Conservation (phyloP, 1,140 invertebrate genomes). For the Hycleus phaleratus region DNA sequence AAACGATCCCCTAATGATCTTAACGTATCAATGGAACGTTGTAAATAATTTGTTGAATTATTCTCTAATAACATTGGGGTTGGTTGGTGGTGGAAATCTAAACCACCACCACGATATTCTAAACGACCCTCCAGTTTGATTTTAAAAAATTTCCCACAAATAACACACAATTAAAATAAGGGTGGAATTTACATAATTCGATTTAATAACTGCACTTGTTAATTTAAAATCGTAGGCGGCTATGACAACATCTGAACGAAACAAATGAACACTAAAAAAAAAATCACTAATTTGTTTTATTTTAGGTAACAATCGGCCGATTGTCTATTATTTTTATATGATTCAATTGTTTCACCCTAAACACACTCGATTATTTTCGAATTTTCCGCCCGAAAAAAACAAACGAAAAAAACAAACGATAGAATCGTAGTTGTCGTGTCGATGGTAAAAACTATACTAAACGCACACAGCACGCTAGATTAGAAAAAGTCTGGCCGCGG, state of each 20-base stretch:
- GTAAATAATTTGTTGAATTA: constrained; percentile 50
- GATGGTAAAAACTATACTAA: constrained; percentile 34
- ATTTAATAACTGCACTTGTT: too few relatives aligned
- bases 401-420: constrained; percentile 19
- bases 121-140: constrained; percentile 36
- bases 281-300: too few relatives aligned
- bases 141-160: too few relatives aligned
- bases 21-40: constrained; percentile 59
- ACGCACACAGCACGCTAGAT: constrained; percentile 14
- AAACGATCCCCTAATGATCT: constrained; percentile 43
- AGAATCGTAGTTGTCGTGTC: constrained; percentile 17
- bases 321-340: too few relatives aligned
- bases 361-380: too few relatives aligned
- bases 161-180: too few relatives aligned
- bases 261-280: too few relatives aligned
- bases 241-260: too few relatives aligned
- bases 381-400: not conserved
- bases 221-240: too few relatives aligned
- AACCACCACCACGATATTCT: constrained; percentile 36
- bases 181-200: not conserved
- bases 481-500: constrained; percentile 28
- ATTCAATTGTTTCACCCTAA: too few relatives aligned
- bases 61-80: constrained; percentile 37
- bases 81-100: constrained; percentile 38
- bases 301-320: too few relatives aligned